Evolutionary conservation across 2,888 invertebrate genomes (phyloP).

Genomic region (Pristionchus japonicus): DNA sequence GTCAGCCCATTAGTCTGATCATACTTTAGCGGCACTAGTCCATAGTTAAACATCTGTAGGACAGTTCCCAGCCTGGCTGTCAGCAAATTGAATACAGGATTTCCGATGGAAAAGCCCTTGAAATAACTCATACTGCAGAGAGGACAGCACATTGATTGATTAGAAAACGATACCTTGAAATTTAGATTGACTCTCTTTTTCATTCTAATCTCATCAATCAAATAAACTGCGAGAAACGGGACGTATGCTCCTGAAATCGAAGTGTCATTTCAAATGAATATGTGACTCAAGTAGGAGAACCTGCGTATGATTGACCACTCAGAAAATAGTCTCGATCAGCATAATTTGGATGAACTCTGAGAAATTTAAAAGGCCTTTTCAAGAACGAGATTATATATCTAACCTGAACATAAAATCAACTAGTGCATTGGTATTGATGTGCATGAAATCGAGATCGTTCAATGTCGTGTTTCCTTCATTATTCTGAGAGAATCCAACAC

Average conservation of each 20-base stretch:
- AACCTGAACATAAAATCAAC: conserved; percentile 11
- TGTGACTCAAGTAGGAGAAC: not conserved
- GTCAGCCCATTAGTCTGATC: not conserved
- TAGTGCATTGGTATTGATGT: conserved; percentile 77
- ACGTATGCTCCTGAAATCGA: not conserved
- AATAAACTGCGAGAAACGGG: not conserved
- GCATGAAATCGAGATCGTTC: conserved; percentile 74
- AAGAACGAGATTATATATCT: not conserved
- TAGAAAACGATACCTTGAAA: not conserved
- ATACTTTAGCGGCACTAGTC: not conserved
- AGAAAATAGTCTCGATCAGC: not conserved
- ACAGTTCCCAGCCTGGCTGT: not conserved
- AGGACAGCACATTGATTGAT: too few relatives aligned
- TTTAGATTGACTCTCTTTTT: not conserved
- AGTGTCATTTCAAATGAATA: not conserved
- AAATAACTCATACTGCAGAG: too few relatives aligned
- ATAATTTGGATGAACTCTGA: not conserved
- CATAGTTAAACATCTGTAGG: not conserved
- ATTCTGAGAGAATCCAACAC: conserved; percentile 78
- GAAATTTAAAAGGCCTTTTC: too few relatives aligned
- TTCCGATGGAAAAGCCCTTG: not conserved
- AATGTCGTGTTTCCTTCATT: conserved; percentile 75
- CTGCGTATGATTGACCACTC: conserved; percentile 5
- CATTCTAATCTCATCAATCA: not conserved
- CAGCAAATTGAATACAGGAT: not conserved